A percentile compares a stretch with the other conserved stretches of the same genome.
These are phyloP conservation scores for Tethea ocularis DNA, from an alignment of 2,888 invertebrate species.

Conservation along the genomic window DNA sequence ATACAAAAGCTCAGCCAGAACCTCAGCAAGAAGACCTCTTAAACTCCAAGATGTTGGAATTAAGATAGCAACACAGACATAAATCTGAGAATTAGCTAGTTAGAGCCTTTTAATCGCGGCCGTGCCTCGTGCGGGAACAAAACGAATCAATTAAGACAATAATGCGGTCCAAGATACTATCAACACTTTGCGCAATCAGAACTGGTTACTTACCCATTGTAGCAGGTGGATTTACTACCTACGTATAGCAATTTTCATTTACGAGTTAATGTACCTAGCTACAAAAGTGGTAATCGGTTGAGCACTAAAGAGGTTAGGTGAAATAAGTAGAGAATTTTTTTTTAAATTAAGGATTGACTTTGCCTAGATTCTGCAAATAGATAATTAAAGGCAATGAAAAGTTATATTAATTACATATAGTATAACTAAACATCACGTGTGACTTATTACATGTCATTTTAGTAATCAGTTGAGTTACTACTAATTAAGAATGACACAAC, in stretches of 20 bases:
- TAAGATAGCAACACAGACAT: constrained; percentile 6
- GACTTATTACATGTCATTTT: too few species aligned
- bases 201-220: constrained; percentile 19
- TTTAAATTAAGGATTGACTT: too few species aligned
- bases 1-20: not conserved
- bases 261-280: not conserved
- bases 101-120: constrained; percentile 35
- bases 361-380: too few species aligned
- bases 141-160: constrained; percentile 75
- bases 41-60: constrained; percentile 2
- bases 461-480: too few species aligned
- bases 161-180: constrained; percentile 50
- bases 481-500: too few species aligned
- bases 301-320: too few species aligned
- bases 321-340: too few species aligned
- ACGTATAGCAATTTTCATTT: not conserved
- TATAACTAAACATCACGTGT: too few species aligned
- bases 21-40: not conserved
- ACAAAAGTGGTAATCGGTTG: not conserved
- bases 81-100: constrained; percentile 36
- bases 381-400: too few species aligned
- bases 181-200: constrained; percentile 39
- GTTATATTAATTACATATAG: too few species aligned
- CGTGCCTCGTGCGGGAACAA: constrained; percentile 30
- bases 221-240: constrained; percentile 20